Conservation (phyloP, 2,113 vertebrate species). For the Montifringilla adamsi region DNA sequence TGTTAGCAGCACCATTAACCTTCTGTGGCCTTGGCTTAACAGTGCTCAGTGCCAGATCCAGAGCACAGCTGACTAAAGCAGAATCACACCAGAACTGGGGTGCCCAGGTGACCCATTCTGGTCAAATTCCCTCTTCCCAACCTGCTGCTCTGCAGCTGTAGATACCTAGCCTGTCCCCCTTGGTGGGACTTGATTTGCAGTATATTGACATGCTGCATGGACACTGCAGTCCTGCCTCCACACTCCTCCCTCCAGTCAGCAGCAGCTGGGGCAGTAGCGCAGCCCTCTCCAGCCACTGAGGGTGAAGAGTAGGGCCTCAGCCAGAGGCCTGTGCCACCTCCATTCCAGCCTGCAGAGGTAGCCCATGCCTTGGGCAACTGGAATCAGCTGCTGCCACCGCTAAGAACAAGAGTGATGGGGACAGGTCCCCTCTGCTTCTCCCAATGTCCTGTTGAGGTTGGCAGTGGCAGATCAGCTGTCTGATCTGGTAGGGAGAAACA, state of each 20-base stretch:
- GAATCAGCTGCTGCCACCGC: accelerated
- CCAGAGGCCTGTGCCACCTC: background rate
- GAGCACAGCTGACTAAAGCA: background rate
- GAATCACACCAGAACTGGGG: background rate
- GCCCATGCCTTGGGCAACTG: background rate
- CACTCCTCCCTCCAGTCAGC: background rate
- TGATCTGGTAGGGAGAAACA: background rate
- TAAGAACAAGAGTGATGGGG: background rate
- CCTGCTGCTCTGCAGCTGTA: background rate
- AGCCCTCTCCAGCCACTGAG: background rate
- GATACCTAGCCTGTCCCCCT: accelerated
- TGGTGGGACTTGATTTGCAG: background rate
- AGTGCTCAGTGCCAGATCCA: background rate
- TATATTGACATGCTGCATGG: accelerated
- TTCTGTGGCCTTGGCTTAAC: background rate
- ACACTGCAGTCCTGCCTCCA: background rate
- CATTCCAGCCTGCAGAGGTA: background rate
- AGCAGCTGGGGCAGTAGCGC: background rate
- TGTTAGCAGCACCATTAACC: background rate
- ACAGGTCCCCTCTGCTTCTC: background rate
- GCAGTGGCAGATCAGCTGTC: background rate
- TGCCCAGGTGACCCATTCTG: background rate
- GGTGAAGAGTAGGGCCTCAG: background rate
- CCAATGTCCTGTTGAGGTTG: background rate
- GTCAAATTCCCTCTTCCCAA: background rate